A percentile compares a stretch with the other conserved stretches of the same genome.
phyloP scores from a whole-genome alignment of 2,888 invertebrate genomes.

The Asteroscopus sphinx region DNA sequence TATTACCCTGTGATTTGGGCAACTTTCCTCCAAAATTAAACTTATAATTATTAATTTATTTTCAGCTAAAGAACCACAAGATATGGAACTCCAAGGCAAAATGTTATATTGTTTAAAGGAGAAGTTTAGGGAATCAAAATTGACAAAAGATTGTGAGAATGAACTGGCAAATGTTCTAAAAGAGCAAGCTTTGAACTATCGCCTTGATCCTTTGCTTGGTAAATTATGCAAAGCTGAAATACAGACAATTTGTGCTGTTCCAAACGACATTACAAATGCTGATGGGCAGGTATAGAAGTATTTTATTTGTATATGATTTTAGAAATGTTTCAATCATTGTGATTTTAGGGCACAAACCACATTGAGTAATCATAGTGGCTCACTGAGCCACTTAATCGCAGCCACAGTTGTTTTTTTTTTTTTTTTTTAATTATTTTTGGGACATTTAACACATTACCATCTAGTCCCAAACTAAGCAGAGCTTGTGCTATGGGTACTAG shows the following conservation, averaged over 20 bases:
- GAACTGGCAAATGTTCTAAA: constrained; percentile 95
- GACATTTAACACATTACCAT: too few species aligned
- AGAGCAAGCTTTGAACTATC: constrained; percentile 97
- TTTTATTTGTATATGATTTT: too few species aligned
- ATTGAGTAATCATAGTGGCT: too few species aligned
- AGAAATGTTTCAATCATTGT: too few species aligned
- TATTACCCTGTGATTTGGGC: too few species aligned
- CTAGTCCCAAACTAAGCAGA: too few species aligned
- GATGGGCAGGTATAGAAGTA: constrained; percentile 80
- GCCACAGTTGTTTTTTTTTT: not conserved
- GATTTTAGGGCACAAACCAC: too few species aligned
- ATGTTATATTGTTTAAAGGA: constrained; percentile 95
- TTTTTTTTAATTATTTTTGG: too few species aligned
- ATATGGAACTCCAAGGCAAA: constrained; percentile 95
- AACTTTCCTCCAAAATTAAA: too few species aligned
- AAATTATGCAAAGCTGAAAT: constrained; percentile 94
- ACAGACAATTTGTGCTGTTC: constrained; percentile 90
- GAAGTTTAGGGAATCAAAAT: constrained; percentile 93
- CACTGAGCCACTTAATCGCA: too few species aligned
- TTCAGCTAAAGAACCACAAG: constrained; percentile 87
- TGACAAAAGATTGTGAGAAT: constrained; percentile 94
- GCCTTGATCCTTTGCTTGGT: constrained; percentile 96
- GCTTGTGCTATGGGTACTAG: too few species aligned
- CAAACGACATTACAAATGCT: constrained; percentile 82
- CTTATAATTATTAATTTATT: constrained; percentile 19